Base-by-base conservation (phyloP, 2,888 invertebrate genomes). In the Xanthorhoe designata region DNA sequence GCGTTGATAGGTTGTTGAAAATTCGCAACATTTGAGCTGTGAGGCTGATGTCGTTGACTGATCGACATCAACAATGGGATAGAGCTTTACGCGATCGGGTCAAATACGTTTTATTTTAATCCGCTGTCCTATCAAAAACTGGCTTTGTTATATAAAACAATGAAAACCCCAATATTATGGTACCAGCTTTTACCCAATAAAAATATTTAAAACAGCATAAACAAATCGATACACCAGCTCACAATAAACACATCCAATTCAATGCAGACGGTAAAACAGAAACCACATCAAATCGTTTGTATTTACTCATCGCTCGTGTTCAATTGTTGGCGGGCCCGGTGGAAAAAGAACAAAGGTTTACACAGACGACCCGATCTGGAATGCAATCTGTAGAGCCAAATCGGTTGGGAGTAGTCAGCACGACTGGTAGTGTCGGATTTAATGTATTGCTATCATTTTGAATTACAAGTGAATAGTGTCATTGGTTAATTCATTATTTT, bases 261-360 rank as follows among this genome's bases (percentile, higher is more conserved):
- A 60, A 66, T 68, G 42, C 52, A 49, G 59, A 45, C 62, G 63
- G 63, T 68, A 61, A 68, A 76, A 75, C 73, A 75, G 73, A 61
- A 70, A 75, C 67, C 71, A 72, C 75, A 78, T 75, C 69, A 75
- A 77, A 80, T 79, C 73, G 75, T 72, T 78, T 75, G 74, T 78
- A 55, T 62, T 68, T 64, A 59, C 54, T 75, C 74, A 72, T 65
- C 68, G 66, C 66, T 73, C 72, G 70, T 75, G 78, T 77, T 81
- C 78, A 81, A 83, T 83, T 79, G 79, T 79, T 79, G 71, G 76
- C 72, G 75, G 75, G 74, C 70, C 73, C 69, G 66, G 74, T 79
- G 78, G 72, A 64, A 62, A 64, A 60, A 66, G 70, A 74, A 69
- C 71, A 74, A 56, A 47, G 60, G 32, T 7, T 51, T 66, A 17